Evolutionary conservation across 2,113 vertebrate genomes (phyloP).

Genomic region (Callipepla californica): DNA sequence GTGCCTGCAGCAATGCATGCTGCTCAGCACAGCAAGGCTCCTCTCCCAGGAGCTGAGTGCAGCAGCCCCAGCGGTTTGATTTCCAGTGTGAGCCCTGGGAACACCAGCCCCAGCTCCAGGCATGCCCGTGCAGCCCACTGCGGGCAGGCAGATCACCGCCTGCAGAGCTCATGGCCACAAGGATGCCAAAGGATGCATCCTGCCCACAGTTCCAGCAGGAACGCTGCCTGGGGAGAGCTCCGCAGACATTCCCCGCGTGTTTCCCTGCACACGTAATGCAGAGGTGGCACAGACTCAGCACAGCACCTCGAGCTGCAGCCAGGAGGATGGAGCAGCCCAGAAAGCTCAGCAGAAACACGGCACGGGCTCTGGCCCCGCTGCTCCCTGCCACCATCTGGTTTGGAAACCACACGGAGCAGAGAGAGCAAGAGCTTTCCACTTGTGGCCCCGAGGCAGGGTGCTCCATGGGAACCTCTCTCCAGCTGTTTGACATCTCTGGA

Average conservation of each 20-base stretch:
- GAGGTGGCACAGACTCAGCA: not conserved
- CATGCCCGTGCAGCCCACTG: accelerated
- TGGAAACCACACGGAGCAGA: accelerated
- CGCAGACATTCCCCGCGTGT: not conserved
- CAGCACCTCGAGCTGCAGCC: not conserved
- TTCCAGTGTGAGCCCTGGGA: not conserved
- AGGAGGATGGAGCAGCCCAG: not conserved
- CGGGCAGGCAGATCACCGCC: not conserved
- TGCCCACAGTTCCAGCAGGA: not conserved
- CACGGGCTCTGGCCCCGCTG: not conserved
- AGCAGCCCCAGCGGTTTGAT: accelerated
- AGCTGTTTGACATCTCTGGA: slow-evolving; percentile 30
- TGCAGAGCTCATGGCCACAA: not conserved
- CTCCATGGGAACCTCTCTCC: slow-evolving; percentile 32
- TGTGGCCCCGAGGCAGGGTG: not conserved
- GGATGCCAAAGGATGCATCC: not conserved
- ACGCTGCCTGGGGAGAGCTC: not conserved
- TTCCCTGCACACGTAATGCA: not conserved
- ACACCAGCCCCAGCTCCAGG: not conserved
- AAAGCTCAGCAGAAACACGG: accelerated
- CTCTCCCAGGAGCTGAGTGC: not conserved
- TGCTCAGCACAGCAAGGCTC: accelerated
- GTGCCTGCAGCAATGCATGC: accelerated
- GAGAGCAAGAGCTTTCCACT: not conserved
- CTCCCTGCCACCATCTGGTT: not conserved